phyloP scores from a whole-genome alignment of 2,888 invertebrate species.

The Drosophila bunnanda region DNA sequence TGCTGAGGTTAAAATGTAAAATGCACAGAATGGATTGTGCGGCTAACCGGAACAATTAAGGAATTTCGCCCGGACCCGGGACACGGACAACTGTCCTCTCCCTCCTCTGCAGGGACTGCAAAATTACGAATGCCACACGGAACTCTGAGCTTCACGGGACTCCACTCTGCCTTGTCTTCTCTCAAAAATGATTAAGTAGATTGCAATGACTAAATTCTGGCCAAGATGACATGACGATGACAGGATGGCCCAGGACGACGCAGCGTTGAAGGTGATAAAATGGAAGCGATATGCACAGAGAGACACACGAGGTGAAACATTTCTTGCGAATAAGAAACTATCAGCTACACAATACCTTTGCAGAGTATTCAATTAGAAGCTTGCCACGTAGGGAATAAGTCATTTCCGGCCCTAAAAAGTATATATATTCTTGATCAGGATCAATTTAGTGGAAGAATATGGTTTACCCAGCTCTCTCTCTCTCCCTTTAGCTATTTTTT shows the following conservation, averaged over 20 bases:
- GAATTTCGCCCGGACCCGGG: constrained; percentile 74
- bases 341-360: no score
- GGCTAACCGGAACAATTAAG: constrained; percentile 84
- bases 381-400: no score
- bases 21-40: constrained; percentile 84
- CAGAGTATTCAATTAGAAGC: no score
- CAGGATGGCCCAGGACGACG: constrained; percentile 28
- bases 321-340: background rate
- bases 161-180: constrained; percentile 11
- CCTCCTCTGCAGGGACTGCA: constrained; percentile 53
- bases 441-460: no score
- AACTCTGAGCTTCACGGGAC: constrained; percentile 11
- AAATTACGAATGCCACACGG: constrained; percentile 68
- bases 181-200: constrained; percentile 77
- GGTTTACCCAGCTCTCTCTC: no score
- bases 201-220: constrained; percentile 78
- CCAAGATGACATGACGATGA: constrained; percentile 52
- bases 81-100: constrained; percentile 30
- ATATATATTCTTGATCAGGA: no score
- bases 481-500: no score
- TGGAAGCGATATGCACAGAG: constrained; percentile 22
- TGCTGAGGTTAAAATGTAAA: constrained; percentile 81
- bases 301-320: background rate
- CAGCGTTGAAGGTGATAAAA: constrained; percentile 34
- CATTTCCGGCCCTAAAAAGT: no score